These are phyloP conservation scores for Chelonia mydas DNA, from an alignment of 2,797 vertebrate species.

Conservation along the genomic window DNA sequence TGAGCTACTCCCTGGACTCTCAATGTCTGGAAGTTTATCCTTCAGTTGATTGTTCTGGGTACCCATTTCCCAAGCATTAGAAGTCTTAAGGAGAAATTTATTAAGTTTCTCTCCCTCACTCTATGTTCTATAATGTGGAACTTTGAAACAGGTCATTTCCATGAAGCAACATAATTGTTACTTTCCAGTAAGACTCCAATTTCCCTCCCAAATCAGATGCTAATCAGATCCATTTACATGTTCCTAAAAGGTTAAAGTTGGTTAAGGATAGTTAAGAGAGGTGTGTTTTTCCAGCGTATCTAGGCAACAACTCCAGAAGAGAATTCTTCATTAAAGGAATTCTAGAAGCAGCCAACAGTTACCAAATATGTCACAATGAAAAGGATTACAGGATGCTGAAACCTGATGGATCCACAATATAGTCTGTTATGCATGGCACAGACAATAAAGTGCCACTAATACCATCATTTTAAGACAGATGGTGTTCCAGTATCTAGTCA, in stretches of 20 bases:
- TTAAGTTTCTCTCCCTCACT: background rate
- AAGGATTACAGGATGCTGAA: background rate
- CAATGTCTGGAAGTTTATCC: background rate
- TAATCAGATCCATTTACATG: background rate
- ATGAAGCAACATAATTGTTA: background rate
- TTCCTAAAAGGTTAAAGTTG: background rate
- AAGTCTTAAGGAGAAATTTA: constrained; percentile 5
- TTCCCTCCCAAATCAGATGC: background rate
- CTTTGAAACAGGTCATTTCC: background rate
- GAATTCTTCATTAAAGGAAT: constrained; percentile 26
- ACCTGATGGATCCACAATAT: background rate
- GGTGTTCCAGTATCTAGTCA: background rate
- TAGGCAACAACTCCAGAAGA: constrained; percentile 36
- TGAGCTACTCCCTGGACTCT: background rate
- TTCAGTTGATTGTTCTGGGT: background rate
- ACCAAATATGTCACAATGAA: background rate
- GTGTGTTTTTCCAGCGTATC: constrained; percentile 9
- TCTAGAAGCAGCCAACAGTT: constrained; percentile 58
- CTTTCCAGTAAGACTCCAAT: background rate
- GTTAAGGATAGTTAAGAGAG: background rate
- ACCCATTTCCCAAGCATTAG: background rate
- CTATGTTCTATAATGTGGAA: background rate
- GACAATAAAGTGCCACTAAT: background rate
- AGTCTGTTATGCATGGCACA: background rate
- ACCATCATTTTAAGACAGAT: background rate